phyloP scores from a whole-genome alignment of 2,888 invertebrate genomes.

The Spatulosminthurus flaviceps region DNA sequence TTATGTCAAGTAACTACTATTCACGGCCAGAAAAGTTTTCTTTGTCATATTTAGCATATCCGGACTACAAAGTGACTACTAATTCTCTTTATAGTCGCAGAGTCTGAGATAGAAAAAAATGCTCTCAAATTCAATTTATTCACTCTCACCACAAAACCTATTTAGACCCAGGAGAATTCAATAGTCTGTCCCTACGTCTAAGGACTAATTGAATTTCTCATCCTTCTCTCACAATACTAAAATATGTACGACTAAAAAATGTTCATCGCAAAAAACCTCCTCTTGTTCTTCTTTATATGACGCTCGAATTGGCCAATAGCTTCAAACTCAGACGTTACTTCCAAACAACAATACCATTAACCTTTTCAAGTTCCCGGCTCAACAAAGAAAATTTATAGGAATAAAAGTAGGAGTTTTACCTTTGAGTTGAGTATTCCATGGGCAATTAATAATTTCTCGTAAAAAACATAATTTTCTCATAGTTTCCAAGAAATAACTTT shows the following conservation, averaged over 20 bases:
- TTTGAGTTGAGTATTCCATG: background rate
- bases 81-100: background rate
- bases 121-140: background rate
- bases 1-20: background rate
- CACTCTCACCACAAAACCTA: conserved; percentile 2
- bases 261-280: background rate
- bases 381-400: background rate
- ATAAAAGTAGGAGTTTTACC: no score
- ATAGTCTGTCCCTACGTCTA: background rate
- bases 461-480: background rate
- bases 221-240: background rate
- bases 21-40: conserved; percentile 7
- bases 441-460: background rate
- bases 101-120: background rate
- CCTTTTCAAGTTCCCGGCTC: background rate
- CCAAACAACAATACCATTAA: background rate
- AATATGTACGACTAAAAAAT: background rate
- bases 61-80: background rate
- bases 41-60: conserved; percentile 16
- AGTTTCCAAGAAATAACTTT: background rate
- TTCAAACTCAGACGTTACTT: background rate
- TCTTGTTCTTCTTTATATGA: no score
- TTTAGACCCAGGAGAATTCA: background rate
- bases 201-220: background rate
- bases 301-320: background rate